A percentile compares a stretch with the other conserved stretches of the same genome.
Conservation (phyloP, 1,140 invertebrate genomes). For the Coptotermes formosanus region DNA sequence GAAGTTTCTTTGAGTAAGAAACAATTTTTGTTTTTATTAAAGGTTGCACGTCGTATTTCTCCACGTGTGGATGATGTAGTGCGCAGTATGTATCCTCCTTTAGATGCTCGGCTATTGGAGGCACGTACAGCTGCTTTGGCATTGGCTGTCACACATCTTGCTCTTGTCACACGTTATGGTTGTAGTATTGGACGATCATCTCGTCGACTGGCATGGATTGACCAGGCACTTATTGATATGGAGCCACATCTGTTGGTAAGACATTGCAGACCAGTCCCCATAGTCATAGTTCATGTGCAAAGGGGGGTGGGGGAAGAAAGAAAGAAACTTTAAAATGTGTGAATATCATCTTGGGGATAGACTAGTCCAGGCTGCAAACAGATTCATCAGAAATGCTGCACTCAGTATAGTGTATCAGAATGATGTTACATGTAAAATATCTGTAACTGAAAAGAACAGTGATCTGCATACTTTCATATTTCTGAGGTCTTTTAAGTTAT, state of each 20-base stretch:
- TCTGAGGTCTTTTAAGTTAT: too few species aligned
- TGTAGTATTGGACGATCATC: constrained; percentile 40
- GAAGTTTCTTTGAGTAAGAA: too few species aligned
- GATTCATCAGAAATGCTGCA: too few species aligned
- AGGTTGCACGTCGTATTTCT: constrained; percentile 65
- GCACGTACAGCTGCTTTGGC: constrained; percentile 67
- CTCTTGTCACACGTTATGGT: constrained; percentile 56
- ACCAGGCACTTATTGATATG: constrained; percentile 66
- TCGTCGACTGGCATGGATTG: constrained; percentile 61
- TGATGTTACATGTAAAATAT: too few species aligned
- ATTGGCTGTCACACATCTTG: constrained; percentile 68
- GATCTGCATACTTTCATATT: too few species aligned
- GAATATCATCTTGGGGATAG: too few species aligned
- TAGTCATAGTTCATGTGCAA: background rate
- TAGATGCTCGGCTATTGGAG: constrained; percentile 68
- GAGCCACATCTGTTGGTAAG: constrained; percentile 63
- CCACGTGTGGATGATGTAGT: constrained; percentile 73
- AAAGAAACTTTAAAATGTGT: too few species aligned
- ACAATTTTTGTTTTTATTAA: background rate
- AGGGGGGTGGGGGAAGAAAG: too few species aligned
- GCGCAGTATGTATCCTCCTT: constrained; percentile 67
- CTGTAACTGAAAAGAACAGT: too few species aligned
- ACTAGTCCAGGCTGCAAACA: too few species aligned
- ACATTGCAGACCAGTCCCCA: constrained; percentile 5
- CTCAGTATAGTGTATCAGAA: too few species aligned